Conservation (phyloP, 2,888 invertebrate genomes). For the Agrochola lychnidis region DNA sequence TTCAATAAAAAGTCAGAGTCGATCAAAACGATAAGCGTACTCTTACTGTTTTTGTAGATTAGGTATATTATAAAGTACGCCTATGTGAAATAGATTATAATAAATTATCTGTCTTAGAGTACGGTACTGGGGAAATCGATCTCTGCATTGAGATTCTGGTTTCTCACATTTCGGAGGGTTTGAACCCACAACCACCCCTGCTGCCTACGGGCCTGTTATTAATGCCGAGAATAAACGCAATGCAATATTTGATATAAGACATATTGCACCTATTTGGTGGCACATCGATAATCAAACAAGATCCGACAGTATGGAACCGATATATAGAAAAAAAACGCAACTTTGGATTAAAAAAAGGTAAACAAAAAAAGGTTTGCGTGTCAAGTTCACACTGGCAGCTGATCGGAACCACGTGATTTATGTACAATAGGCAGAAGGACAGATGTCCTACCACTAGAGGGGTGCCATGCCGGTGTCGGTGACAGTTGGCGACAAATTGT, state of each 20-base stretch:
- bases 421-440: constrained; percentile 36
- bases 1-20: too few relatives aligned
- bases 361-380: constrained; percentile 57
- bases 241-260: neutral
- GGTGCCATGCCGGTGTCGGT: constrained; percentile 18
- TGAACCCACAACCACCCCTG: too few relatives aligned
- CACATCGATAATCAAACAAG: neutral
- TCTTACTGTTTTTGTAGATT: too few relatives aligned
- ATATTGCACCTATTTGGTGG: neutral
- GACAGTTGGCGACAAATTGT: constrained; percentile 61
- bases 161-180: too few relatives aligned
- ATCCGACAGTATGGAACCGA: neutral
- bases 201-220: too few relatives aligned
- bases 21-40: too few relatives aligned
- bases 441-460: constrained; percentile 35
- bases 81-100: too few relatives aligned
- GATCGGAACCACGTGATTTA: constrained; percentile 55
- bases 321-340: constrained; percentile 20
- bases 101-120: too few relatives aligned
- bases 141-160: too few relatives aligned
- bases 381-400: constrained; percentile 59
- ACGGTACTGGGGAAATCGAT: too few relatives aligned
- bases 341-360: constrained; percentile 8
- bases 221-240: neutral
- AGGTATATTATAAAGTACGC: too few relatives aligned